Percentiles rank a stretch among this genome's conserved stretches.
phyloP scores from a whole-genome alignment of 2,113 vertebrate genomes.

The Erinaceus europaeus region DNA sequence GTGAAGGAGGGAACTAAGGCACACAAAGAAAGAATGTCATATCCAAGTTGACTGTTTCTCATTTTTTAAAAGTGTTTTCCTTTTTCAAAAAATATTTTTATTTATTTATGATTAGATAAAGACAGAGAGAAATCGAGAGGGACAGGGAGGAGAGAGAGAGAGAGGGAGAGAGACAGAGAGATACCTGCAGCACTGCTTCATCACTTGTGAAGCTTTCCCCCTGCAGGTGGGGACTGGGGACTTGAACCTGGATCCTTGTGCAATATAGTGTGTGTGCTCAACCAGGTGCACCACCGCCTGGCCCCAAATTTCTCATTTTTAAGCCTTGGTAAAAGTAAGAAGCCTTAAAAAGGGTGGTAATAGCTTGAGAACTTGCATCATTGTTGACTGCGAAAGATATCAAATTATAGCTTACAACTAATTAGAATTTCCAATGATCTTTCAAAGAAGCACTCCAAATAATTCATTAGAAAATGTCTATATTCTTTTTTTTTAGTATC shows the following conservation, averaged over 20 bases:
- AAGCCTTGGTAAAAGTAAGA: not conserved
- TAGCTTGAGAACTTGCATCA: not conserved
- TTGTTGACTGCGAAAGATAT: not conserved
- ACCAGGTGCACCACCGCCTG: too few relatives aligned
- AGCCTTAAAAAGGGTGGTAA: not conserved
- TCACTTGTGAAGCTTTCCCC: not conserved
- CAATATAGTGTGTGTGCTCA: too few relatives aligned
- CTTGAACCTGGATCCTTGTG: too few relatives aligned
- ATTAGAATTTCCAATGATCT: not conserved
- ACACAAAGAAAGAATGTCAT: not conserved
- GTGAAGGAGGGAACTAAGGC: not conserved
- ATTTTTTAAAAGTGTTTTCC: not conserved
- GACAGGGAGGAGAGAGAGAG: too few relatives aligned
- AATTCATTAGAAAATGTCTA: constrained; percentile 1
- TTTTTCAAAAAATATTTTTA: too few relatives aligned
- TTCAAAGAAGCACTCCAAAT: constrained; percentile 38
- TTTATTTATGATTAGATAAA: too few relatives aligned
- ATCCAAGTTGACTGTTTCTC: not conserved
- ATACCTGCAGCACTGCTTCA: too few relatives aligned
- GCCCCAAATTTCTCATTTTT: too few relatives aligned
- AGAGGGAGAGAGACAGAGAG: too few relatives aligned
- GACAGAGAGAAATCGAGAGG: too few relatives aligned
- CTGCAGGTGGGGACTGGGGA: too few relatives aligned
- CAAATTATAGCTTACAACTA: not conserved
- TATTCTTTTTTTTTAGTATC: not conserved